These are phyloP conservation scores for Serinus canaria DNA, from an alignment of 2,113 vertebrate genomes.

Conservation along the genomic window DNA sequence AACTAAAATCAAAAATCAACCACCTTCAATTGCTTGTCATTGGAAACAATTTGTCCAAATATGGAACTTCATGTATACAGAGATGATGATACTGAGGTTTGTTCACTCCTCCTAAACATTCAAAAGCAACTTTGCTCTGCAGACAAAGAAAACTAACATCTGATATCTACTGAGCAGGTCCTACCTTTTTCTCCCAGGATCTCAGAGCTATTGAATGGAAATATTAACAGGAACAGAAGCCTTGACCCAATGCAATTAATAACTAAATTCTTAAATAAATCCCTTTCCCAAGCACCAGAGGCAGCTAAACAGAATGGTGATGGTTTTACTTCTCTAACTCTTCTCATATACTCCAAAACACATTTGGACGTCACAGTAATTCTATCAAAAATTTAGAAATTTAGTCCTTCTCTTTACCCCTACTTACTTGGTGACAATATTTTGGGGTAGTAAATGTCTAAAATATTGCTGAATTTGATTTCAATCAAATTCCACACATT, in stretches of 20 bases:
- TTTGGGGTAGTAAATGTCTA: neutral
- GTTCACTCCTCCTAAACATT: neutral
- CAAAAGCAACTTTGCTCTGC: neutral
- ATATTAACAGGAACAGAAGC: neutral
- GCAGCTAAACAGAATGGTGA: neutral
- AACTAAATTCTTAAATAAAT: neutral
- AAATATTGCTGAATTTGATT: neutral
- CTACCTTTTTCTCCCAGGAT: neutral
- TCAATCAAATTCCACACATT: neutral
- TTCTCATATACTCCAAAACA: neutral
- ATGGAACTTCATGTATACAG: neutral
- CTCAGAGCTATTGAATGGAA: neutral
- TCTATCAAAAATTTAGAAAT: neutral
- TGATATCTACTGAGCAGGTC: neutral
- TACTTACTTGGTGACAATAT: neutral
- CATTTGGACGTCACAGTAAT: neutral
- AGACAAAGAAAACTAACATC: neutral
- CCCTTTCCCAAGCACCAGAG: neutral
- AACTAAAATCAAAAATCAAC: neutral
- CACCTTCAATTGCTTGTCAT: neutral
- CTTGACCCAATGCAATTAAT: neutral
- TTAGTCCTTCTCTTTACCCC: neutral
- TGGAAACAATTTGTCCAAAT: neutral
- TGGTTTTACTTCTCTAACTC: neutral
- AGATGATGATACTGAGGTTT: neutral